Base-by-base conservation (phyloP, 2,888 invertebrate species). In the Drosophila multiciliata region DNA sequence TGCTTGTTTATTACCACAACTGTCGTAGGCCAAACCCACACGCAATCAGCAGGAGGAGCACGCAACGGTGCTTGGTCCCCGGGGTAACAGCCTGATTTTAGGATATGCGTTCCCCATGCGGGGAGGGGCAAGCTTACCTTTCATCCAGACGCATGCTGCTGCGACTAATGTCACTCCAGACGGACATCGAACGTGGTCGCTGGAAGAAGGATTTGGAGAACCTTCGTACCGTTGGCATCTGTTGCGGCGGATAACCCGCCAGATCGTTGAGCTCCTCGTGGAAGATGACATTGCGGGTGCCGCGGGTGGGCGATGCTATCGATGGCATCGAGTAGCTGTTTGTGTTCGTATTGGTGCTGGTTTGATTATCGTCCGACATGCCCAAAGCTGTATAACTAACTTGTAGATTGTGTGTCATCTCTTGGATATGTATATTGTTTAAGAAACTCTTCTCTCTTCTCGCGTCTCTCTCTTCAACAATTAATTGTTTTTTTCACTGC, bases 141-240 rank as follows among this genome's bases (percentile, higher is more conserved):
- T 93, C 93, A 88, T 93, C 93, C 90, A 97, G 94, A 88, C 96
- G 95, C 94, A 97, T 96, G 92, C 97, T 97, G 81, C 96, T 97
- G 66, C 97, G 95, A 89, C 97, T 97, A 91, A 97, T 95, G 91
- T 97, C 97, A 90, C 97, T 97, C 97, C 97, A 97, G 45, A 96
- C 97, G 90, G 97, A 97, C 96, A 97, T 96, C 78, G 97, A 97
- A 42, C 96, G 94, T 3, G 95, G 97, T 92, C 93, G 94, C 73
- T 94, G 94, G 76, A 93, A 93, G 66, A 93, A 89, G 20, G 92
- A 85, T 75, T 92, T 92, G 42, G 93, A 93, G 48, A 92, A 92
- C 58, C 93, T 91, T 20, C 93, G 88, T 20, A 91, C 84, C 60
- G 87, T 74, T 33, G 92, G 87, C 61, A 85, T 69, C 68, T 89